Evolutionary conservation across 2,888 invertebrate genomes (phyloP), one percentile per base, ranked within the genome.

Genomic region (Timandra comae): DNA sequence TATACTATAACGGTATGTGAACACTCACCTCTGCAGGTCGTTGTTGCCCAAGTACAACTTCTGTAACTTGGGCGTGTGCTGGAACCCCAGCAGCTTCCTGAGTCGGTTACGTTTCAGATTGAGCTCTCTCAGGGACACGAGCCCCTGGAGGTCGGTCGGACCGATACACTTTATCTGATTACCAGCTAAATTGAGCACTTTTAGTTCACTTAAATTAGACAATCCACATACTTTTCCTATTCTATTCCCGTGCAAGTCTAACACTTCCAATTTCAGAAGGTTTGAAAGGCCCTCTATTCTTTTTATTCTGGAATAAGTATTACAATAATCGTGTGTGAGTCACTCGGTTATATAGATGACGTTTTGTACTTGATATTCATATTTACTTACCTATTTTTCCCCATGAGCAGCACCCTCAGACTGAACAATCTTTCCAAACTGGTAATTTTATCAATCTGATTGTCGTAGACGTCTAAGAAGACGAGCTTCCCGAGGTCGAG

Each of bases 241-340:
- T 78, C 95, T 92, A 78, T 98, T 98, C 16, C 97, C 97, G 73
- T 97, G 97, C 46, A 98, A 87, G 80, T 98, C 98, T 41, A 98
- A 79, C 6, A 97, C 96, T 78, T 97, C 96, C 43, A 98, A 74
- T 53, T 95, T 94, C 16, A 87, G 67, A 30, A 95, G 76, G 41
- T 86, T 87, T 40, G 91, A 88, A 35, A 96, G 77, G 1, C 93
- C 93, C 72, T 95, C 94, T 41, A 95, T 92, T 62, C 89, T 88
- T 59, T 89, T 91, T 38, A 95, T 91, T 71, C 94, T 93, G 75
- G 29, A 87, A 86, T 33, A 12, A 21, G 12, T 7, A 27, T 29
- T 30, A 29, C 35, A 9, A 33, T 11, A n/a, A n/a, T n/a, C n/a
- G n/a, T n/a, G n/a, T n/a, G n/a, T n/a, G n/a, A n/a, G n/a, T n/a